Evolutionary conservation across 2,888 invertebrate species (phyloP), one percentile per base, ranked within the genome.

Genomic region (Idaea aversata): DNA sequence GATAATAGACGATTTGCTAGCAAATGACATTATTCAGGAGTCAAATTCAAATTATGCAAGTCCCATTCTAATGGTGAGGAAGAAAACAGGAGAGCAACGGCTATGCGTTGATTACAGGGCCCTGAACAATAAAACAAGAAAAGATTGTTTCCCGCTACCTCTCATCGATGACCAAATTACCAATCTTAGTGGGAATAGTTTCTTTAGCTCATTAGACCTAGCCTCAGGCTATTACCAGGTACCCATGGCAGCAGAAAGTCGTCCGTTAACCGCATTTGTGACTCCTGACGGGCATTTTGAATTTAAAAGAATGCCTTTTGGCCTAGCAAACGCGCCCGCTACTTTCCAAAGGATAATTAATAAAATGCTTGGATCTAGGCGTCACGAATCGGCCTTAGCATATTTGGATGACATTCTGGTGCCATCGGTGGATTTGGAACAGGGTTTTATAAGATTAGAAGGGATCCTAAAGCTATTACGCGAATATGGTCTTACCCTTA

Each of bases 101-200:
- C 59, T 75, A 0, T 74, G 72, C 34, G 68, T 75, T 0, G 73
- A 76, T 35, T 76, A 68, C 59, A 65, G 77, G 38, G 71, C 73
- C 7, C 61, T 75, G n/a, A 79, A 77, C 65, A 70, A 63, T 13
- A 74, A 70, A 66, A 75, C 72, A 5, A 16, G 64, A 4, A 67
- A 66, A 16, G 63, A 66, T 5, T 1, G 16, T 0, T 63, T 34
- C 16, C 65, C 65, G 0, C n/a, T 65, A 1, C 65, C 65, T 2
- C 10, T 67, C 0, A 67, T 67, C 3, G 67, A 67, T 0, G 57
- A 73, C 25, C 69, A 74, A 57, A 61, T 84, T 4, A 75, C 81
- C 61, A 65, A 70, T 35, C 66, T 80, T 0, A 70, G 75, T 38
- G 73, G 74, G 15, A 34, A 13, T 61, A 5, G 13, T n/a, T n/a